A percentile compares a stretch with the other conserved stretches of the same genome.
Evolutionary conservation across 2,797 vertebrate species (phyloP).

Genomic region (Etheostoma perlongum): DNA sequence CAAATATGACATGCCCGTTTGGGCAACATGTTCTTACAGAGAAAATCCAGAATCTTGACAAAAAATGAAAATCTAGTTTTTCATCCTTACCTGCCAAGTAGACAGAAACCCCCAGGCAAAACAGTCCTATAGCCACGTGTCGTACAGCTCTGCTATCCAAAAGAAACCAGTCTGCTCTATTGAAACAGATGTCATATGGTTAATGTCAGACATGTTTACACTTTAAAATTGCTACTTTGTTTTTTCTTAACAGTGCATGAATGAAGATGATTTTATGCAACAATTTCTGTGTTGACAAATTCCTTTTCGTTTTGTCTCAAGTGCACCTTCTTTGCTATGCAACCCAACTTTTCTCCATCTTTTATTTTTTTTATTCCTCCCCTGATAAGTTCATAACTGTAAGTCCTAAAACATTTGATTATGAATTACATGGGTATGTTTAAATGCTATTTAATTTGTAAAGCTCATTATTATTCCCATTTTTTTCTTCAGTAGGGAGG

Average conservation of each 20-base stretch:
- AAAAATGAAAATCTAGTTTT: neutral
- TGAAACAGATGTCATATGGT: slow-evolving; percentile 43
- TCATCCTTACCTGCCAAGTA: slow-evolving; percentile 91
- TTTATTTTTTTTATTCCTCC: neutral
- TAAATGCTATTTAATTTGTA: neutral
- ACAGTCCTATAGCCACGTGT: slow-evolving; percentile 89
- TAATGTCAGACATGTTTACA: neutral
- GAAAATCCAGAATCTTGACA: neutral
- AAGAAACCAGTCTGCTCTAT: slow-evolving; percentile 94
- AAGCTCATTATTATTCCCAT: slow-evolving; percentile 49
- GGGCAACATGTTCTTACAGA: neutral
- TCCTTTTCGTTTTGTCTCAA: neutral
- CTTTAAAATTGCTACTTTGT: neutral
- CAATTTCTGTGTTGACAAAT: neutral
- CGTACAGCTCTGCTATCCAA: slow-evolving; percentile 88
- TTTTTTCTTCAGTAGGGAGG: slow-evolving; percentile 52
- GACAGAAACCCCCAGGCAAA: slow-evolving; percentile 90
- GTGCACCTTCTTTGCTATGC: neutral
- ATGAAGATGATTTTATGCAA: neutral
- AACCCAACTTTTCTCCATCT: neutral
- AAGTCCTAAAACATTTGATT: slow-evolving; percentile 2
- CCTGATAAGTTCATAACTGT: neutral
- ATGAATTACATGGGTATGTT: slow-evolving; percentile 3
- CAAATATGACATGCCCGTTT: neutral
- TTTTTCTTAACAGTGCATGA: neutral